Conservation (phyloP, 2,113 vertebrate genomes). For the Isurus oxyrinchus region DNA sequence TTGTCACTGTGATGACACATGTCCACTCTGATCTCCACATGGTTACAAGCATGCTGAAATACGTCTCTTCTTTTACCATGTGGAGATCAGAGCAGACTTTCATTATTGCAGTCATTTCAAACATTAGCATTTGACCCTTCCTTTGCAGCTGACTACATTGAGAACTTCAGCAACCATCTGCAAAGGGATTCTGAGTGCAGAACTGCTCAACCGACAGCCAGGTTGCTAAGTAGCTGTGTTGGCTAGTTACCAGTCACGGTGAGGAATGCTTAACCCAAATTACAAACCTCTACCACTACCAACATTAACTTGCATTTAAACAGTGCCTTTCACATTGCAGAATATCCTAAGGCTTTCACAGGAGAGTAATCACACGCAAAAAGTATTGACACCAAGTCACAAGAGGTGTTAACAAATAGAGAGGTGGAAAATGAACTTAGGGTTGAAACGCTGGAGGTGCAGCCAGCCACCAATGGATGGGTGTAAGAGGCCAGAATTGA, state of each 20-base stretch:
- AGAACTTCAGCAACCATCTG: background rate
- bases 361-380: background rate
- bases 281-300: background rate
- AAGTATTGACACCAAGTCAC: background rate
- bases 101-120: background rate
- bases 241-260: background rate
- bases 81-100: background rate
- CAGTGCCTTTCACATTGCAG: background rate
- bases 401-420: too few relatives aligned
- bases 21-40: background rate
- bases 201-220: background rate
- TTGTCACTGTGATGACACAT: background rate
- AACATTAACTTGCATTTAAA: background rate
- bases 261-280: background rate
- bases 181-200: background rate
- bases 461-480: background rate
- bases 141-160: background rate
- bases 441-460: background rate
- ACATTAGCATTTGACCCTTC: background rate
- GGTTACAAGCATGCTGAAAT: background rate
- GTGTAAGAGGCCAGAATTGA: background rate
- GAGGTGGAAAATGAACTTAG: background rate
- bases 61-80: background rate
- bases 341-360: background rate
- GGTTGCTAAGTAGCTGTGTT: slow-evolving; percentile 7